phyloP scores from a whole-genome alignment of 1,140 invertebrate genomes.

The Tetragonula clypearis region DNA sequence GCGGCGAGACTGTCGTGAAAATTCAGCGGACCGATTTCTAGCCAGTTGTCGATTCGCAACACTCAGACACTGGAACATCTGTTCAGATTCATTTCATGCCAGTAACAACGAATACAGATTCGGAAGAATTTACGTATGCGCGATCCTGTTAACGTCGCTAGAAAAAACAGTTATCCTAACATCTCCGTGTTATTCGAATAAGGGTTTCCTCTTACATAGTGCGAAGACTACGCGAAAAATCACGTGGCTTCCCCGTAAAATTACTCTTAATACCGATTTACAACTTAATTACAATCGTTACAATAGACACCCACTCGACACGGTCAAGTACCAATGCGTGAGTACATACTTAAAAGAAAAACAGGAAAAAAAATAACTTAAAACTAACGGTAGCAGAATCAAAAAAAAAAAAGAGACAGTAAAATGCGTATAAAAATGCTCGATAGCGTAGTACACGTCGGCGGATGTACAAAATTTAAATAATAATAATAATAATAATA shows the following conservation, averaged over 20 bases:
- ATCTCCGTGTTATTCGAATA: background rate
- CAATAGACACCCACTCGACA: background rate
- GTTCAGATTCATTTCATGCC: background rate
- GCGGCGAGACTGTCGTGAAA: background rate
- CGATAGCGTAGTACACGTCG: background rate
- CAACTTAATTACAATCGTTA: background rate
- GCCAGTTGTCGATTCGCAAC: background rate
- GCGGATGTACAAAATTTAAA: background rate
- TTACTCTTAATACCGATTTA: conserved; percentile 20
- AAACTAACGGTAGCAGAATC: background rate
- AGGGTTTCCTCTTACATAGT: background rate
- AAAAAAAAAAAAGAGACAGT: background rate
- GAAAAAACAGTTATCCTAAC: conserved; percentile 35
- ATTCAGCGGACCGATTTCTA: background rate
- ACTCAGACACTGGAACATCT: background rate
- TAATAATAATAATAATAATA: background rate
- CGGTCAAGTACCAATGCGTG: conserved; percentile 22
- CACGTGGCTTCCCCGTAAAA: background rate
- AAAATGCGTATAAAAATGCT: conserved; percentile 8
- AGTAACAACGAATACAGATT: conserved; percentile 7
- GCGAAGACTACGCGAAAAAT: background rate
- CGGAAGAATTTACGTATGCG: background rate
- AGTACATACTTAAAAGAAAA: background rate
- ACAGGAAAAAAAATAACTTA: background rate
- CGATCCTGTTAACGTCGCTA: background rate